A percentile compares a stretch with the other conserved stretches of the same genome.
These are phyloP conservation scores for Tokudaia muenninki DNA, from an alignment of 2,797 vertebrate species.

Conservation along the genomic window DNA sequence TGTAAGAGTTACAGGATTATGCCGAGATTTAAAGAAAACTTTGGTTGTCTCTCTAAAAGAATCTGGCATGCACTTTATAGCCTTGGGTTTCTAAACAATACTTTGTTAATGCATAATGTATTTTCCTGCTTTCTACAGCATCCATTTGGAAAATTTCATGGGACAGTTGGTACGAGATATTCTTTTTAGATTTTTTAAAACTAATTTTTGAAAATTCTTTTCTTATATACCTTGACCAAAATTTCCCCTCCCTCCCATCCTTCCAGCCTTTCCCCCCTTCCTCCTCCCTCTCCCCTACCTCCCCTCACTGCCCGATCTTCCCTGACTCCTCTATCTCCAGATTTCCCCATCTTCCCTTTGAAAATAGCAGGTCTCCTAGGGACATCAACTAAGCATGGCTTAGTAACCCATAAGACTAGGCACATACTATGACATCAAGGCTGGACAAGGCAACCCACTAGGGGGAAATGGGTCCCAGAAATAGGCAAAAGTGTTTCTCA, in stretches of 20 bases:
- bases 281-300: neutral
- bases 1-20: conserved; percentile 34
- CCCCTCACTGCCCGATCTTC: neutral
- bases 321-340: neutral
- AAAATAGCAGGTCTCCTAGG: neutral
- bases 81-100: neutral
- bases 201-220: neutral
- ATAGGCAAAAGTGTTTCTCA: neutral
- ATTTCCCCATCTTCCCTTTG: neutral
- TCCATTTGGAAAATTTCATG: neutral
- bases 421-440: neutral
- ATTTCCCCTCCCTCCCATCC: neutral
- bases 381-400: neutral
- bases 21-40: neutral
- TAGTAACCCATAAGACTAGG: neutral
- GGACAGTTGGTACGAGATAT: neutral
- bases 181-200: neutral
- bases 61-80: conserved; percentile 24
- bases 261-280: neutral
- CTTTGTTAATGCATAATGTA: neutral
- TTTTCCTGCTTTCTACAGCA: conserved; percentile 41
- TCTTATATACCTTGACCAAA: neutral
- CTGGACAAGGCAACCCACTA: neutral
- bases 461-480: neutral
- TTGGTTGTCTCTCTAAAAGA: conserved; percentile 5